These are phyloP conservation scores for Coptodon rendalli DNA, from an alignment of 2,113 vertebrate species.

Conservation along the genomic window DNA sequence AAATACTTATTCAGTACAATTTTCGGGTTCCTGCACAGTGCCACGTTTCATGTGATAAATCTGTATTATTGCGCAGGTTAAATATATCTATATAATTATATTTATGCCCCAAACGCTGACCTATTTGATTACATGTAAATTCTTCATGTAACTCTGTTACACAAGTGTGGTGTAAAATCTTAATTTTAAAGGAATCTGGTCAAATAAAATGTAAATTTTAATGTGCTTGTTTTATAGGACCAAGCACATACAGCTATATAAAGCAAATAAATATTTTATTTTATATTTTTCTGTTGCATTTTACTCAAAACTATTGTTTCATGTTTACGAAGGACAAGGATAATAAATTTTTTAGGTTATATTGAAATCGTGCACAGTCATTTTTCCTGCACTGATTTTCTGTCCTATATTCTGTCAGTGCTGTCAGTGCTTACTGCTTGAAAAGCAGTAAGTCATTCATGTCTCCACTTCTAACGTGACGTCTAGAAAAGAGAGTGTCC, in stretches of 20 bases:
- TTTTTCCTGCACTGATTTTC: neutral
- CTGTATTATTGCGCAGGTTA: neutral
- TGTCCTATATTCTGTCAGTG: neutral
- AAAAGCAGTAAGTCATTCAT: neutral
- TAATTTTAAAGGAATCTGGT: neutral
- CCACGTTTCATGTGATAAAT: neutral
- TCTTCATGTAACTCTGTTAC: fast-evolving
- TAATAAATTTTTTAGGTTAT: neutral
- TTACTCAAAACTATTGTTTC: neutral
- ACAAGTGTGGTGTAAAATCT: neutral
- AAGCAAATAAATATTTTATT: neutral
- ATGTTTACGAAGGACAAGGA: neutral
- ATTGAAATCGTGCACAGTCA: neutral
- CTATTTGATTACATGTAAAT: fast-evolving
- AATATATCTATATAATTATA: neutral
- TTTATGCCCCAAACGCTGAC: neutral
- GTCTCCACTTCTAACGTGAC: neutral
- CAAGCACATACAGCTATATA: fast-evolving
- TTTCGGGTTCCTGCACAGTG: neutral
- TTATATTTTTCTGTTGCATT: neutral
- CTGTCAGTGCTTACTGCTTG: too few relatives aligned
- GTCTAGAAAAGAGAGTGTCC: fast-evolving
- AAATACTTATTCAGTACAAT: neutral
- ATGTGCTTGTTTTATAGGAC: neutral
- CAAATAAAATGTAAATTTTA: fast-evolving